Conservation (phyloP, 2,888 invertebrate genomes). For the Meganola albula region DNA sequence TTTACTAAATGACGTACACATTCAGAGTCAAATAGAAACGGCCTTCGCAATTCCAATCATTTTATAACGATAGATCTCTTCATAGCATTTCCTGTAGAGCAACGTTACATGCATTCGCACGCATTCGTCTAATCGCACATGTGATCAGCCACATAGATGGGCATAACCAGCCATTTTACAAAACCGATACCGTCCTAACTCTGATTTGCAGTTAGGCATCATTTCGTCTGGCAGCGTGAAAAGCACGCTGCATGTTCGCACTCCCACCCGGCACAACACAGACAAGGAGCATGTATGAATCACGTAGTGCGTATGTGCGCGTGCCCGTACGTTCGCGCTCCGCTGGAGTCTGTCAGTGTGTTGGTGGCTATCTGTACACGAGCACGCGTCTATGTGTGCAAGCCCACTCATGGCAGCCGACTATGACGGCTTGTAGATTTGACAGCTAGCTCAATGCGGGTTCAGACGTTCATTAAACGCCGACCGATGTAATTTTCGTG, state of each 20-base stretch:
- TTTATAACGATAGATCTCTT: constrained; percentile 45
- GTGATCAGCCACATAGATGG: constrained; percentile 69
- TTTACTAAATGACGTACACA: not conserved
- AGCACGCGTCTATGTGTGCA: constrained; percentile 63
- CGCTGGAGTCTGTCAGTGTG: constrained; percentile 71
- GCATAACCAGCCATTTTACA: constrained; percentile 68
- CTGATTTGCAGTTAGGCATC: constrained; percentile 68
- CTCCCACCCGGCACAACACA: constrained; percentile 73
- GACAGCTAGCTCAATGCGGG: constrained; percentile 79
- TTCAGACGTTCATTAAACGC: constrained; percentile 75
- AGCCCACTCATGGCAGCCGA: constrained; percentile 75
- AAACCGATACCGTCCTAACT: constrained; percentile 61
- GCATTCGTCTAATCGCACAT: constrained; percentile 73
- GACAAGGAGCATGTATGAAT: constrained; percentile 63
- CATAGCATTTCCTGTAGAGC: constrained; percentile 59
- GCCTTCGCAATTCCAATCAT: constrained; percentile 42
- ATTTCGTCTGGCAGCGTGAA: constrained; percentile 74
- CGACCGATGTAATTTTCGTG: constrained; percentile 69
- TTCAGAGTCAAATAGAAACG: constrained; percentile 35
- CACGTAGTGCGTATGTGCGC: constrained; percentile 53
- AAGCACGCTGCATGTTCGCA: constrained; percentile 76
- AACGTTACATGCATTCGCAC: constrained; percentile 69
- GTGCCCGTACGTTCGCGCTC: constrained; percentile 65
- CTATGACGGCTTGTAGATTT: constrained; percentile 79
- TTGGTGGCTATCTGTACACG: constrained; percentile 63